These are phyloP conservation scores for Thunnus maccoyii DNA, from an alignment of 2,113 vertebrate species.

Conservation along the genomic window DNA sequence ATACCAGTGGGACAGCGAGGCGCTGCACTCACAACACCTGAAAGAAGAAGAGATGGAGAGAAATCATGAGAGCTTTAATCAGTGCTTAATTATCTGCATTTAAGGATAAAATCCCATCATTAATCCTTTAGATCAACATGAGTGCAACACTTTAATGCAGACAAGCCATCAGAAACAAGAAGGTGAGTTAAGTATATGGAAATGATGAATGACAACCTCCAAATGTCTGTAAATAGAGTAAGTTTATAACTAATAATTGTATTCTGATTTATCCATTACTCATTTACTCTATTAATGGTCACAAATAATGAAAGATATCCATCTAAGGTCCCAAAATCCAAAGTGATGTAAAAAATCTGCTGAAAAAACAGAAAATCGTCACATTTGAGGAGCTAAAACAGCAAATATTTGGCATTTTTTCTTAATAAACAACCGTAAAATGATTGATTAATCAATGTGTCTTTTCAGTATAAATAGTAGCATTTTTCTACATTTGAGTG, in stretches of 20 bases:
- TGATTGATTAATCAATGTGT: too few relatives aligned
- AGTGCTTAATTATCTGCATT: not conserved
- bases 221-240: too few relatives aligned
- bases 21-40: slow-evolving; percentile 95
- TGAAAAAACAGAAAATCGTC: too few relatives aligned
- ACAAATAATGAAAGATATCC: too few relatives aligned
- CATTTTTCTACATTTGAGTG: not conserved
- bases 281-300: too few relatives aligned
- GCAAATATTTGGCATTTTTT: too few relatives aligned
- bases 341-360: too few relatives aligned
- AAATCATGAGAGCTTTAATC: not conserved
- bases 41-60: not conserved
- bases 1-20: slow-evolving; percentile 96
- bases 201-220: not conserved
- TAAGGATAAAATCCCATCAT: not conserved
- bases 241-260: not conserved
- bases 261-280: not conserved
- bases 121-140: not conserved
- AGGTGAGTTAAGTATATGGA: not conserved
- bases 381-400: not conserved
- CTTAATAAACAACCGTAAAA: not conserved
- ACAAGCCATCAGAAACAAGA: not conserved
- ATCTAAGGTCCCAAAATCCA: too few relatives aligned
- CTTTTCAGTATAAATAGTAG: not conserved
- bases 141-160: not conserved